A percentile compares a stretch with the other conserved stretches of the same genome.
phyloP scores from a whole-genome alignment of 1,140 invertebrate genomes.

The Zaprionus capensis region DNA sequence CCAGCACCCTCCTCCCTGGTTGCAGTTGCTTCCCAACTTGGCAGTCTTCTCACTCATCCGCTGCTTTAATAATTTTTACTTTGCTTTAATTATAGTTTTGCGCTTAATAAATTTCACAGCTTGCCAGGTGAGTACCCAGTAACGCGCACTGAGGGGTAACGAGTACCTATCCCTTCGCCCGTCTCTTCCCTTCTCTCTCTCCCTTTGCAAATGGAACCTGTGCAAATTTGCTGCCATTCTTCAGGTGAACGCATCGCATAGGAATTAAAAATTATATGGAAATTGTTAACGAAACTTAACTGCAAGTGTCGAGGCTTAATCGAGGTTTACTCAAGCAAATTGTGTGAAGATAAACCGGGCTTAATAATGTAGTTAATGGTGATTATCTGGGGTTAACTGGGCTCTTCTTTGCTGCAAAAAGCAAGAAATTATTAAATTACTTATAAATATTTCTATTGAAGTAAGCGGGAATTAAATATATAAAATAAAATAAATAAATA shows the following conservation, averaged over 20 bases:
- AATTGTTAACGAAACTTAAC: slow-evolving; percentile 55
- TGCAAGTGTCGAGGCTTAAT: slow-evolving; percentile 14
- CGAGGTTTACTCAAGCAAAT: slow-evolving; percentile 16
- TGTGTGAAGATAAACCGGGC: slow-evolving; percentile 33
- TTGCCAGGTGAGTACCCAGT: slow-evolving; percentile 47
- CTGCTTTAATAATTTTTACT: slow-evolving; percentile 80
- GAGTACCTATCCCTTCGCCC: background rate
- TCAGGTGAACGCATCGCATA: slow-evolving; percentile 10
- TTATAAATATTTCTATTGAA: background rate
- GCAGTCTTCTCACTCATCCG: slow-evolving; percentile 58
- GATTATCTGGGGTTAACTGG: slow-evolving; percentile 10
- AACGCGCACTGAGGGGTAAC: background rate
- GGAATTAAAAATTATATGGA: slow-evolving; percentile 40
- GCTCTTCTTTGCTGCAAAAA: background rate
- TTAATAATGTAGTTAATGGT: slow-evolving; percentile 31
- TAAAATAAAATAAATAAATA: background rate
- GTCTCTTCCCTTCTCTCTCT: background rate
- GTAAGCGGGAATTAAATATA: background rate
- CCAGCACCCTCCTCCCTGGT: too few species aligned
- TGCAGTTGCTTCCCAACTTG: slow-evolving; percentile 13
- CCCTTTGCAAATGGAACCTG: background rate
- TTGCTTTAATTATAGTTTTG: slow-evolving; percentile 83
- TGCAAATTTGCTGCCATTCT: slow-evolving; percentile 44
- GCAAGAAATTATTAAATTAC: background rate
- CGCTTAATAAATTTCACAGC: slow-evolving; percentile 78